Base-by-base conservation (phyloP, 2,113 vertebrate genomes). In the Hoplias malabaricus region DNA sequence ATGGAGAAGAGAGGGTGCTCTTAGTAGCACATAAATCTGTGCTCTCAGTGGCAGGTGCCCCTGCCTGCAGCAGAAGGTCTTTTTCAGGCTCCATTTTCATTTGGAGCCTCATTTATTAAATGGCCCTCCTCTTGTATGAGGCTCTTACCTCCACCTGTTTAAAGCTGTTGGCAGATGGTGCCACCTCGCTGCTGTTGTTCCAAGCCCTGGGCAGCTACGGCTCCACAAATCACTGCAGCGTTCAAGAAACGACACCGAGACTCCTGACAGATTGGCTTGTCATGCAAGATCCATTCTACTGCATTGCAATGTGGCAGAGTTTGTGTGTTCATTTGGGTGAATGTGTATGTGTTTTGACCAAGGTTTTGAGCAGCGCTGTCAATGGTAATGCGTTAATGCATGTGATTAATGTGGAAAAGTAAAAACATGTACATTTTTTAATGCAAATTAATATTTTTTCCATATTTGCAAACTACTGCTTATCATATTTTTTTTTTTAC, bases 81-180 rank as follows among this genome's bases (percentile, higher is more conserved):
- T 80, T 87, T 82, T 80, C 81, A 71, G 75, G 85, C 85, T 83
- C 73, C 53, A 65, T 85, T 89, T 85, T 53, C 88, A 85, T 87
- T 89, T 82, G 72, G 1, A 84, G 80, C 77, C 73, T 85, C 89
- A 86, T 92, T 91, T 88, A 77, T 84, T 86, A 87, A 89, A 88
- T 86, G 27, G 85, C 85, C 87, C 87, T 84, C 82, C 79, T 86
- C 80, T 88, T 82, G 86, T 81, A 29, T 38, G 19, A 66, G 14
- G 79, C 82, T 83, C 83, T 89, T 87, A 87, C 81, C 84, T 89
- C 85, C 89, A 91, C 90, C 89, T 91, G 87, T 87, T 89, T 65
- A 66, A 74, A 82, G 74, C 80, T 81, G 77, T 66, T 61, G 50
- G 59, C 81, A 81, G 83, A 85, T 38, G 80, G 84, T 78, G 79